Percentiles rank a stretch among this genome's conserved stretches.
Conservation (phyloP, 35 echinoderm and acorn worm species). For the Stichopus chloronotus region DNA sequence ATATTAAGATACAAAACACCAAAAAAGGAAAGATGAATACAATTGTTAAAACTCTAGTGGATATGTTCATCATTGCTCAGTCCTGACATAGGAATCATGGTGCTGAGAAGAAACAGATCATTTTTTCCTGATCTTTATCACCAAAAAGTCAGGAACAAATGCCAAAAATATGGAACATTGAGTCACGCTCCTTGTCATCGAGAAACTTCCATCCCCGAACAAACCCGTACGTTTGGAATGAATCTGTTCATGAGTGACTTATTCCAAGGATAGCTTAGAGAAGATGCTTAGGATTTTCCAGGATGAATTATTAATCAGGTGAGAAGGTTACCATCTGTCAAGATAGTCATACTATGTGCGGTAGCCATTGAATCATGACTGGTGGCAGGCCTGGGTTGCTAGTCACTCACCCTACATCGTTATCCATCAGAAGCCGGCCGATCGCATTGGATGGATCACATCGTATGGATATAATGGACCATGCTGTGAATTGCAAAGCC, state of each 20-base stretch:
- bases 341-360: background rate
- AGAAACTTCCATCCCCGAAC: background rate
- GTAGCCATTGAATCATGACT: background rate
- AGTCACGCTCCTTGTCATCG: background rate
- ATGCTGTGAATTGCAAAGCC: too few species aligned
- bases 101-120: background rate
- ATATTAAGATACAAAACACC: background rate
- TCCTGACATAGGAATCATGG: background rate
- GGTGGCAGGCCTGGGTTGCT: background rate
- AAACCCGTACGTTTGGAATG: background rate
- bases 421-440: too few species aligned
- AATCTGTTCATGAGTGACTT: slow-evolving; percentile 28
- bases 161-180: background rate
- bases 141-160: background rate
- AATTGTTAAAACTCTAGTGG: background rate
- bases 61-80: background rate
- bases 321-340: slow-evolving; percentile 3
- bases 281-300: background rate
- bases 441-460: too few species aligned
- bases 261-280: background rate
- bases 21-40: background rate
- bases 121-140: background rate
- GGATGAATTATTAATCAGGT: background rate
- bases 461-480: too few species aligned
- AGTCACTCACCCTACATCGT: background rate